Base-by-base conservation (phyloP, 2,113 vertebrate species). In the Phylloscopus trochiloides region DNA sequence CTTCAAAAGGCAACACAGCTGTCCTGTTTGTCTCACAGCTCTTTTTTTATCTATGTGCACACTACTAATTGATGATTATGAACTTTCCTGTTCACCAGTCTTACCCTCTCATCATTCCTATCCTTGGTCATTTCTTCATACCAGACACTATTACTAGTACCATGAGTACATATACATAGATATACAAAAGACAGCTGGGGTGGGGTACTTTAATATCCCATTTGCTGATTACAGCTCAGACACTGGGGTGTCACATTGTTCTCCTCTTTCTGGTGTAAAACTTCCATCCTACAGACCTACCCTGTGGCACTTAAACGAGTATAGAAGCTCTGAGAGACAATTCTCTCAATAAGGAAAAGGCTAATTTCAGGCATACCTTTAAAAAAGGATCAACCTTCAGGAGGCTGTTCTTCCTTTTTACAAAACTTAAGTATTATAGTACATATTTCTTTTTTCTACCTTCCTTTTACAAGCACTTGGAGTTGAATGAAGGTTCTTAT, bases 191-290 rank as follows among this genome's bases (percentile, higher is more conserved):
- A 48, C 12, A 34, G 25, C 34, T 57, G 17, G 19, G 7, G 28
- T 48, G 22, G 3, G 3, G 3, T 47, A 29, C 7, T 18, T 47
- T 2, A 42, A 13, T 51, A 13, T 65, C 17, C 65, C 22, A 48
- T 91, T 96, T 97, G 67, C 74, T 94, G 82, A 82, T 66, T 82
- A 81, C 79, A 61, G 58, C 55, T 91, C 79, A 84, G 80, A 95
- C 50, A 54, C 42, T 73, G 36, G 36, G 34, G 61, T 96, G 62
- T 96, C 92, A 92, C 32, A 4, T 20, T 85, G 70, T 63, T 79
- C 58, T 96, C n/a, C 82, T 94, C 68, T 95, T 92, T 48, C 61
- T 92, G 52, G 43, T 79, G 47, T 75, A 88, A 65, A 96, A 85
- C 58, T 95, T 97, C 26, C 72, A 31, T 90, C 87, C 94, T 62